phyloP scores from a whole-genome alignment of 2,888 invertebrate genomes.

The Andrena bicolor region DNA sequence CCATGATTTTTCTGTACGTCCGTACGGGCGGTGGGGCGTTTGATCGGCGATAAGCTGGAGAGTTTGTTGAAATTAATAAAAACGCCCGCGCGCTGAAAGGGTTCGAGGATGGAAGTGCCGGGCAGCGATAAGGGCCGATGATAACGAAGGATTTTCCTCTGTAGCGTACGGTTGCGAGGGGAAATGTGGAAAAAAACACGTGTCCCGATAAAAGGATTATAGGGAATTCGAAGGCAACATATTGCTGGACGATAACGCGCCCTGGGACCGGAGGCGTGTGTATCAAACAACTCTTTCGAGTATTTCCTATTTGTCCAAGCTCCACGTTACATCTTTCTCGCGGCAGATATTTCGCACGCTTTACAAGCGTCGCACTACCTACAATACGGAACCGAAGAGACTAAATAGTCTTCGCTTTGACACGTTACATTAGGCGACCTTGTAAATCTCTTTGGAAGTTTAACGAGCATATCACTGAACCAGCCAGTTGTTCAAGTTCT shows the following conservation, averaged over 20 bases:
- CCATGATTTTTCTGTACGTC: background rate
- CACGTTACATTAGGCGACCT: constrained; percentile 1
- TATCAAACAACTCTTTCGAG: background rate
- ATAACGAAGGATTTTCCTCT: background rate
- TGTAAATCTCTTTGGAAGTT: constrained; percentile 26
- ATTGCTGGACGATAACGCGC: constrained; percentile 10
- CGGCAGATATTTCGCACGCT: too few species aligned
- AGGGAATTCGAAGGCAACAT: background rate
- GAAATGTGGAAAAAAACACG: background rate
- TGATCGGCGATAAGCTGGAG: background rate
- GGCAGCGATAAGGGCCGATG: background rate
- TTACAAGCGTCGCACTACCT: too few species aligned
- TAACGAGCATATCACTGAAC: constrained; percentile 28
- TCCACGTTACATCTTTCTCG: background rate
- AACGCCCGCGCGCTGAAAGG: background rate
- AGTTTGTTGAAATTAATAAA: constrained; percentile 28
- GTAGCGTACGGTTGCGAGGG: background rate
- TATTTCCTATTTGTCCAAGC: background rate
- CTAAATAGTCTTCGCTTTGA: background rate
- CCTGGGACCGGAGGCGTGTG: background rate
- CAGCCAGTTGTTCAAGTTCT: constrained; percentile 13
- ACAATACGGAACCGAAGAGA: background rate
- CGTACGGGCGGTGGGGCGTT: background rate
- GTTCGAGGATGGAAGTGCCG: background rate
- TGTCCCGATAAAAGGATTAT: constrained; percentile 1